Percentiles rank a stretch among this genome's conserved stretches.
Conservation (phyloP, 2,113 vertebrate species). For the Lophochroa leadbeateri region DNA sequence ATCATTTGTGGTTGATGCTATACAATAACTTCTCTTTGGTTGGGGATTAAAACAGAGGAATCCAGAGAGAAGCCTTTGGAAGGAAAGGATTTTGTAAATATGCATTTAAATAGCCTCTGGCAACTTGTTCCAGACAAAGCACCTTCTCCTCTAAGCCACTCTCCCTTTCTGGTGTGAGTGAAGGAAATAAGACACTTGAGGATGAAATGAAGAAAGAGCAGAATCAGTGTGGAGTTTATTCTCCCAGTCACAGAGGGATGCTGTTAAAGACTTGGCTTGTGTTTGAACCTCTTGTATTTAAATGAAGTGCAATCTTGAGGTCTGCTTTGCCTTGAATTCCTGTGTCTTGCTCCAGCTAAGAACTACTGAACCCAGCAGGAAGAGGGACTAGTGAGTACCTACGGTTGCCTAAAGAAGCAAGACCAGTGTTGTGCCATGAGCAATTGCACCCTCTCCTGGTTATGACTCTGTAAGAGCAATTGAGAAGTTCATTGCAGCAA, state of each 20-base stretch:
- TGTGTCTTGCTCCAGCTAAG: not conserved
- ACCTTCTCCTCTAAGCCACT: not conserved
- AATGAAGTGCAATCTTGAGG: not conserved
- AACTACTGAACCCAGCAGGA: not conserved
- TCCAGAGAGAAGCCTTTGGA: not conserved
- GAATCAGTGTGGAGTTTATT: not conserved
- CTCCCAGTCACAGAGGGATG: not conserved
- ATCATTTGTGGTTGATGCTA: not conserved
- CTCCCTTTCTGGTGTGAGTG: accelerated
- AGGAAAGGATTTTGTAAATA: not conserved
- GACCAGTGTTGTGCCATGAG: not conserved
- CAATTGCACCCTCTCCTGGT: slow-evolving; percentile 21
- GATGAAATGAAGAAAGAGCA: not conserved
- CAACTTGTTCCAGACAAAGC: not conserved
- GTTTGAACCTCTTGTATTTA: not conserved
- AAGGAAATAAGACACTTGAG: not conserved
- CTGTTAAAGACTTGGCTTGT: not conserved
- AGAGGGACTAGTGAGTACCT: accelerated
- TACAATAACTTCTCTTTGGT: not conserved
- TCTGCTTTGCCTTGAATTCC: not conserved
- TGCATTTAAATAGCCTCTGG: not conserved
- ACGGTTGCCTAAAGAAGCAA: accelerated
- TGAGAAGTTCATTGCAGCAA: not conserved
- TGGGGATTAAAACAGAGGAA: not conserved
- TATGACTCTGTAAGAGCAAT: not conserved